Conservation (phyloP, 2,888 invertebrate genomes). For the Epicampocera succincta region DNA sequence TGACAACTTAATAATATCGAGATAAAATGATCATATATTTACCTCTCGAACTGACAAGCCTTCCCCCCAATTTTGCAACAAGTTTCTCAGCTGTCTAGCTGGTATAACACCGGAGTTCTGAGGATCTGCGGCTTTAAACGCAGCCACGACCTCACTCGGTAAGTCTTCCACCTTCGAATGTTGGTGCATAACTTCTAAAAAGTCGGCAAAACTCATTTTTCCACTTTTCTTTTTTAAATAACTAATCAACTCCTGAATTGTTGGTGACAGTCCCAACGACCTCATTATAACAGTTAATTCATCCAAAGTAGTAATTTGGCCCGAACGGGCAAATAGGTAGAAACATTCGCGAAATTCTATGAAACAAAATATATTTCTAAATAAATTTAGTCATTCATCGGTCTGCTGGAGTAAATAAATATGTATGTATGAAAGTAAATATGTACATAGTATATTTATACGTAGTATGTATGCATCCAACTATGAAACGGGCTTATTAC, state of each 20-base stretch:
- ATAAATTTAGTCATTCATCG: no score
- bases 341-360: constrained; percentile 98
- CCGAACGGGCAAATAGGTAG: constrained; percentile 94
- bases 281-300: constrained; percentile 97
- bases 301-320: constrained; percentile 93
- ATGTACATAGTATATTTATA: no score
- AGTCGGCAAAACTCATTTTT: constrained; percentile 97
- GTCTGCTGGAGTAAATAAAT: no score
- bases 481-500: neutral
- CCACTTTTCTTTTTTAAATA: constrained; percentile 91
- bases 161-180: constrained; percentile 85
- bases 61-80: constrained; percentile 96
- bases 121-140: constrained; percentile 93
- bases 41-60: constrained; percentile 88
- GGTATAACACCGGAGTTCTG: constrained; percentile 88
- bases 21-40: constrained; percentile 25
- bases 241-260: constrained; percentile 93
- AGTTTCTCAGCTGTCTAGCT: constrained; percentile 91
- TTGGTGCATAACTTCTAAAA: constrained; percentile 96
- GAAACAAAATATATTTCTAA: neutral
- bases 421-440: no score
- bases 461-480: no score
- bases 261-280: constrained; percentile 96
- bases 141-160: constrained; percentile 88
- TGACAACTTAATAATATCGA: neutral